Evolutionary conservation across 1,140 invertebrate species (phyloP).

Genomic region (Amyelois transitella): DNA sequence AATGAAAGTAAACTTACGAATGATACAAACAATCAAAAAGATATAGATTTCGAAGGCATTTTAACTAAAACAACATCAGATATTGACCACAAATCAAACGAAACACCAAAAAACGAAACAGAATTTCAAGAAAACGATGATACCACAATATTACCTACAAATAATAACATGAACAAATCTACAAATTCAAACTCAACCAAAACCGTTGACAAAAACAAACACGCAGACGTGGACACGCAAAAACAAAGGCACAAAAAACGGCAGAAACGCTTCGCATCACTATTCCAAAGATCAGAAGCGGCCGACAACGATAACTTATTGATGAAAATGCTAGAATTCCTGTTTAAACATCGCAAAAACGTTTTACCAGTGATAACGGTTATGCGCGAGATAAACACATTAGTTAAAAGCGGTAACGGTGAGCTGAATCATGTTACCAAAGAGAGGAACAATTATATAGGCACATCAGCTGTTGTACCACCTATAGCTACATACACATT

Average conservation of each 20-base stretch:
- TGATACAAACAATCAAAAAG: no score
- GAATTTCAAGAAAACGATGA: background rate
- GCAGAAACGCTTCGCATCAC: slow-evolving; percentile 33
- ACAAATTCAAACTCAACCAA: no score
- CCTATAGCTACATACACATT: slow-evolving; percentile 29
- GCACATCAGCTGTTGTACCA: slow-evolving; percentile 12
- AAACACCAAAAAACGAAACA: slow-evolving; percentile 1
- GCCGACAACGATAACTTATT: slow-evolving; percentile 29
- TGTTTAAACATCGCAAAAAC: slow-evolving; percentile 25
- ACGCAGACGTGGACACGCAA: background rate
- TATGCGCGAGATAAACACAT: slow-evolving; percentile 40
- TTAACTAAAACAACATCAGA: background rate
- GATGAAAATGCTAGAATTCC: slow-evolving; percentile 32
- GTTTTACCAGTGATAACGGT: slow-evolving; percentile 38
- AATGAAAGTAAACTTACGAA: no score
- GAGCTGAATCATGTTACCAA: slow-evolving; percentile 39
- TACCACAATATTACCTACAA: no score
- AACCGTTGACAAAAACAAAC: background rate
- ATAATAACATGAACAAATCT: no score
- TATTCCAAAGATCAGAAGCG: slow-evolving; percentile 17
- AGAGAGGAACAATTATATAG: slow-evolving; percentile 42
- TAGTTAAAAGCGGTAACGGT: slow-evolving; percentile 34
- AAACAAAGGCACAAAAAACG: slow-evolving; percentile 11
- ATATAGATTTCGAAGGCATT: no score
- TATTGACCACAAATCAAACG: background rate